Evolutionary conservation across 2,113 vertebrate genomes (phyloP).

Genomic region (Corynorhinus townsendii): DNA sequence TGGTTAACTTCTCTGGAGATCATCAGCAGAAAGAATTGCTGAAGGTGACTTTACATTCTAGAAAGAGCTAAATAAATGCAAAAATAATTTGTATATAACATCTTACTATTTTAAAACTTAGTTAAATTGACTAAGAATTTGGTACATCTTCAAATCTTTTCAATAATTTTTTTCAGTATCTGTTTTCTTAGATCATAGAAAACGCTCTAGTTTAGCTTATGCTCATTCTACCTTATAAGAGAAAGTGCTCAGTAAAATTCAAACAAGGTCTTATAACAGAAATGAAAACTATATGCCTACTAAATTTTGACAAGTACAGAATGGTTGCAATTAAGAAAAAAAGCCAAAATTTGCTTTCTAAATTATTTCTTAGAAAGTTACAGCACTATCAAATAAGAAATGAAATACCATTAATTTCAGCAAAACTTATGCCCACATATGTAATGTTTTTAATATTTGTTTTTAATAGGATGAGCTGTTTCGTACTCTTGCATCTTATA

Average conservation of each 20-base stretch:
- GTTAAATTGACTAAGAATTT: background rate
- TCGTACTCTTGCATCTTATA: slow-evolving; percentile 78
- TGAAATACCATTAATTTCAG: background rate
- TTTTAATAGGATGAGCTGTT: slow-evolving; percentile 87
- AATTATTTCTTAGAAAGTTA: background rate
- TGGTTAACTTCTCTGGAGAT: background rate
- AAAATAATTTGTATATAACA: background rate
- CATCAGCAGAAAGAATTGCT: background rate
- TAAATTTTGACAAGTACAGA: background rate
- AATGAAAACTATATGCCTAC: background rate
- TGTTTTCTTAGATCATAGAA: background rate
- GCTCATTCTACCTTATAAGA: background rate
- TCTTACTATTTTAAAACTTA: background rate
- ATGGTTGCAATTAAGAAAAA: background rate
- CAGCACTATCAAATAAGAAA: background rate
- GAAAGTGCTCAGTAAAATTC: slow-evolving; percentile 28
- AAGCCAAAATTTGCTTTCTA: background rate
- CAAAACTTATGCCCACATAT: background rate
- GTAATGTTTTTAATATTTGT: slow-evolving; percentile 5
- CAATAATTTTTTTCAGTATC: slow-evolving; percentile 17
- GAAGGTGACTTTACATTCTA: background rate
- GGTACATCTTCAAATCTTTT: background rate
- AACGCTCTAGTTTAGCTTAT: background rate
- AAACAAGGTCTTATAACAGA: slow-evolving; percentile 10
- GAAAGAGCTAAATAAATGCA: background rate